Evolutionary conservation across 2,113 vertebrate genomes (phyloP), one percentile per base, ranked within the genome.

Genomic region (Galemys pyrenaicus): DNA sequence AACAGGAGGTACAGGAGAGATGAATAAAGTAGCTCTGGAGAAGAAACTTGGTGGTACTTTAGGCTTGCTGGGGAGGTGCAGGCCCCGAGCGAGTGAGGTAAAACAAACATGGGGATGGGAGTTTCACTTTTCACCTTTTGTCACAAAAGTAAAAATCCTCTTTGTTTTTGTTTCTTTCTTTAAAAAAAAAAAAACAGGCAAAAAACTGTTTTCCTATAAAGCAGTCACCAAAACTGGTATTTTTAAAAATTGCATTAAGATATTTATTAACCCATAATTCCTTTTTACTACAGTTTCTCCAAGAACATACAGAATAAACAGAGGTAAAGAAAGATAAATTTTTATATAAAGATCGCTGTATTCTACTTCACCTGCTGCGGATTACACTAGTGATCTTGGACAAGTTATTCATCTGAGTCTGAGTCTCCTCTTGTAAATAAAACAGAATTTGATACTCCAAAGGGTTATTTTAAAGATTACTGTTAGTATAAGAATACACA

Each of bases 291-390:
- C 3, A 77, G 28, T 26, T 71, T 91, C 39, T 79, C 28, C 30
- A 89, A 92, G 56, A 73, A 49, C 24, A 86, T 49, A 85, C 2
- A 39, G 17, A 77, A 71, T 70, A 95, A 54, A 54, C 30, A 95
- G 37, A 77, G 28, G 6, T 64, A 94, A 28, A 77, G n/a, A 4
- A 70, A 24, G 62, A 83, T 86, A 51, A 5, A 73, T 20, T 24
- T 49, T 9, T 9, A 26, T 54, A 4, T 84, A 71, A 87, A 84
- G 8, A 78, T 58, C 20, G 67, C 20, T 87, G 30, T 88, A 28
- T 58, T 81, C 73, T 77, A 58, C 16, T 93, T 96, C 88, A 81
- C 62, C n/a, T 70, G 56, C 2, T 35, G 70, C 5, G 46, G 35
- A 89, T 86, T 77, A 89, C 46, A 77, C 12, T 16, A 67, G 17